Evolutionary conservation across 23 tunicate species (phyloP).

Genomic region (Phallusia fumigata): DNA sequence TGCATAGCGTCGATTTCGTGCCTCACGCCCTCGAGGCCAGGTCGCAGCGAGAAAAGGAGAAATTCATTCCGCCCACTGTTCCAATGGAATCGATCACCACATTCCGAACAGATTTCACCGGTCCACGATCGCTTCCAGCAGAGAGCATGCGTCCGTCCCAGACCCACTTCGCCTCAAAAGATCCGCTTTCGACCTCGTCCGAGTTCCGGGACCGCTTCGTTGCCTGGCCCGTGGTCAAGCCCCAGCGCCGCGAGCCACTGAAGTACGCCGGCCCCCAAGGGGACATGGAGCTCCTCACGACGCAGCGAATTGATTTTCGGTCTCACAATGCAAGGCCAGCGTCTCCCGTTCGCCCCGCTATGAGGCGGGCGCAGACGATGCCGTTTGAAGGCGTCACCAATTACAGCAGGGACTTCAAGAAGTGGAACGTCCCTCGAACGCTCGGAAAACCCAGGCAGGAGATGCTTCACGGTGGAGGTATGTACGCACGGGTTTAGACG

Average conservation of each 20-base stretch:
- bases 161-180: constrained; percentile 42
- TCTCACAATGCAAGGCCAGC: constrained; percentile 48
- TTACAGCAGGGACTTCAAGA: constrained; percentile 76
- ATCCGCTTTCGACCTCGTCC: constrained; percentile 74
- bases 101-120: constrained; percentile 43
- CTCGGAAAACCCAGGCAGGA: constrained; percentile 40
- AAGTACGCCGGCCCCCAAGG: constrained; percentile 65
- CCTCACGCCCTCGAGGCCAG: constrained; percentile 67
- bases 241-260: constrained; percentile 48
- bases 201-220: constrained; percentile 85
- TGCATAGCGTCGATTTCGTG: constrained; percentile 52
- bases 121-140: constrained; percentile 65
- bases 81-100: constrained; percentile 79
- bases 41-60: constrained; percentile 41
- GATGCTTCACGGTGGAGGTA: constrained; percentile 39
- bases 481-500: too few species aligned
- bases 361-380: constrained; percentile 26
- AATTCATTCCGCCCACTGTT: constrained; percentile 55
- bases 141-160: constrained; percentile 81
- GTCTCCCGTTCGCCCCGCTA: constrained; percentile 41
- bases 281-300: constrained; percentile 66
- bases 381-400: constrained; percentile 77
- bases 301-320: constrained; percentile 55
- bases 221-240: constrained; percentile 76
- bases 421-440: constrained; percentile 53